A percentile compares a stretch with the other conserved stretches of the same genome.
Evolutionary conservation across 2,797 vertebrate genomes (phyloP).

Genomic region (Natrix natrix): DNA sequence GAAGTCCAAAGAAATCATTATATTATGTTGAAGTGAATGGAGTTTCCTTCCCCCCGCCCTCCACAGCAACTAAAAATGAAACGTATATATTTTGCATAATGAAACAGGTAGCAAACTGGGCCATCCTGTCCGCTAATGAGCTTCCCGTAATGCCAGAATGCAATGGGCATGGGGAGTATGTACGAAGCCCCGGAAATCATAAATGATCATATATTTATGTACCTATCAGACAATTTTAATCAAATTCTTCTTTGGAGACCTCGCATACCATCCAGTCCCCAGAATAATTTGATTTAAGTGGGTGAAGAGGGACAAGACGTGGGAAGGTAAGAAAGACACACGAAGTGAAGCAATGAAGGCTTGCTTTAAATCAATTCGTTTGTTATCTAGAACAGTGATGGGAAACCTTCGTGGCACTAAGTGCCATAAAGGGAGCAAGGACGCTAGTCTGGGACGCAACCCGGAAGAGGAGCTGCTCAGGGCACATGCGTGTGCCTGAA

Average conservation of each 20-base stretch:
- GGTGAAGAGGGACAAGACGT: background rate
- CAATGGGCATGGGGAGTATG: constrained; percentile 50
- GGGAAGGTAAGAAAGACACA: constrained; percentile 18
- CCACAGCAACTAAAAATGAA: constrained; percentile 74
- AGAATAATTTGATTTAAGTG: constrained; percentile 57
- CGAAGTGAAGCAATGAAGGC: constrained; percentile 56
- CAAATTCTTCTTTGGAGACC: constrained; percentile 60
- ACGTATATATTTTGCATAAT: constrained; percentile 78
- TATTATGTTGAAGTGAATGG: constrained; percentile 68
- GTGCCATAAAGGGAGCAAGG: too few relatives aligned
- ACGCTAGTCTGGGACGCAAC: too few relatives aligned
- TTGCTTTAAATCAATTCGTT: constrained; percentile 44
- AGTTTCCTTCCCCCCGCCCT: constrained; percentile 53
- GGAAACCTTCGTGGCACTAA: background rate
- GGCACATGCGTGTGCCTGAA: too few relatives aligned
- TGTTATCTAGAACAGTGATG: background rate
- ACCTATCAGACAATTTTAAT: constrained; percentile 71
- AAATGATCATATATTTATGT: constrained; percentile 62
- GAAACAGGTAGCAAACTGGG: constrained; percentile 77
- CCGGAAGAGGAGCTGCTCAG: too few relatives aligned
- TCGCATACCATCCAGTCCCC: constrained; percentile 41
- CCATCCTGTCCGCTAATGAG: constrained; percentile 73
- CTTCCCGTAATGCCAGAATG: constrained; percentile 69
- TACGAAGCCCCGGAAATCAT: constrained; percentile 58
- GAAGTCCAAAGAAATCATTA: constrained; percentile 74